Conservation (phyloP, 1,140 invertebrate genomes). For the Drosophila willistoni region DNA sequence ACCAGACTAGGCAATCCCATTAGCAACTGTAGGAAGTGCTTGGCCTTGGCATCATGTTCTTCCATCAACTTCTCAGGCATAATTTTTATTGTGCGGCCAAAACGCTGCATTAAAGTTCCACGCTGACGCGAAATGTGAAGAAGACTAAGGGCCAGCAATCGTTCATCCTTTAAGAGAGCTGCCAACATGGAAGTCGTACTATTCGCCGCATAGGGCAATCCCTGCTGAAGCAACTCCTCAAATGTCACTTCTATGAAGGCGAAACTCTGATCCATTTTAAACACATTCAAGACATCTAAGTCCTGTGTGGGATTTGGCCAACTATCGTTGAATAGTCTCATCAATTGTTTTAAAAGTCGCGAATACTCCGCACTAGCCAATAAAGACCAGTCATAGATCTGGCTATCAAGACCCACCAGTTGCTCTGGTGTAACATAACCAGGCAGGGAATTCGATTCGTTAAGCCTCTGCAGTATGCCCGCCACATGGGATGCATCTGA, state of each 20-base stretch:
- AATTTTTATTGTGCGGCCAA: conserved; percentile 49
- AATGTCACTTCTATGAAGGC: conserved; percentile 53
- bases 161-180: conserved; percentile 57
- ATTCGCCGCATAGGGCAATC: conserved; percentile 37
- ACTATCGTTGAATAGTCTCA: conserved; percentile 84
- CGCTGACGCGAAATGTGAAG: conserved; percentile 59
- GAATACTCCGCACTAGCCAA: conserved; percentile 83
- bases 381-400: conserved; percentile 65
- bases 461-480: conserved; percentile 38
- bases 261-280: conserved; percentile 70
- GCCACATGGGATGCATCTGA: conserved; percentile 47
- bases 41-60: conserved; percentile 50
- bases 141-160: conserved; percentile 52
- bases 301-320: conserved; percentile 83
- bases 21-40: conserved; percentile 86
- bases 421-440: conserved; percentile 87
- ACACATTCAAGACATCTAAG: conserved; percentile 63
- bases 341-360: conserved; percentile 83
- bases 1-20: conserved; percentile 87
- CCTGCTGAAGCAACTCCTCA: conserved; percentile 50
- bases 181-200: conserved; percentile 31
- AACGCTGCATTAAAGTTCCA: conserved; percentile 47
- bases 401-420: conserved; percentile 83
- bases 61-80: conserved; percentile 59
- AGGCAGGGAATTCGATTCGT: conserved; percentile 83